Base-by-base conservation (phyloP, 2,113 vertebrate species). In the Epinephelus cyanopodus region DNA sequence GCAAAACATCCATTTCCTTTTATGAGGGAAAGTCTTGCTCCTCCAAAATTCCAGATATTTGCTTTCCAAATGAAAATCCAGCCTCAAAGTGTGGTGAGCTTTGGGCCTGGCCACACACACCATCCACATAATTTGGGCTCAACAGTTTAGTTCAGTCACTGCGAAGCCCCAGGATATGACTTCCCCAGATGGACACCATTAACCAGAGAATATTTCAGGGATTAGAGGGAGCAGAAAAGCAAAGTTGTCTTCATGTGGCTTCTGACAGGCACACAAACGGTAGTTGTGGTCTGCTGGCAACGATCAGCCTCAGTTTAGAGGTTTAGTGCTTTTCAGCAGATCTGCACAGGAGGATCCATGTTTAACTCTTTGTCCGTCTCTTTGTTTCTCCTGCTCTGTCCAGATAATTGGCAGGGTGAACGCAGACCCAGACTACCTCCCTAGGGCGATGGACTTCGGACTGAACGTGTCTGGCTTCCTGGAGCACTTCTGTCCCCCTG, bases 351-450 rank as follows among this genome's bases (percentile, higher is more conserved):
- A 67, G 57, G 52, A 62, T 58, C 52, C 58, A 27, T 72, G 39
- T 71, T 62, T 67, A 68, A 77, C 72, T 79, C 52, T 4, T 57
- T 60, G 53, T 62, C 64, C 70, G 19, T 52, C 42, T 64, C 58
- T 62, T 73, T 74, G 8, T 14, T 63, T 52, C 64, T 69, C 57
- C 61, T 53, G 6, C 17, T 42, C n/a, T 58, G 39, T 56, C 6
- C 90, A 99, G 98, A 97, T 99, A 86, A 99, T 99, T 0, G 98
- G 98, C 58, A 95, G 97, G 62, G 98, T 99, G 83, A 99, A 97
- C 0, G 98, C 98, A 0, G 98, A 99, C 93, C 98, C 98, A 0
- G 98, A 99, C 93, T 99, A 98, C 93, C 95, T 99, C 85, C 98
- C 98, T 71, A 96, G 98, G 52, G 97, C 97, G 23, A 95, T 92